Conservation (phyloP, 2,888 invertebrate genomes). For the Malthinus flaveolus region DNA sequence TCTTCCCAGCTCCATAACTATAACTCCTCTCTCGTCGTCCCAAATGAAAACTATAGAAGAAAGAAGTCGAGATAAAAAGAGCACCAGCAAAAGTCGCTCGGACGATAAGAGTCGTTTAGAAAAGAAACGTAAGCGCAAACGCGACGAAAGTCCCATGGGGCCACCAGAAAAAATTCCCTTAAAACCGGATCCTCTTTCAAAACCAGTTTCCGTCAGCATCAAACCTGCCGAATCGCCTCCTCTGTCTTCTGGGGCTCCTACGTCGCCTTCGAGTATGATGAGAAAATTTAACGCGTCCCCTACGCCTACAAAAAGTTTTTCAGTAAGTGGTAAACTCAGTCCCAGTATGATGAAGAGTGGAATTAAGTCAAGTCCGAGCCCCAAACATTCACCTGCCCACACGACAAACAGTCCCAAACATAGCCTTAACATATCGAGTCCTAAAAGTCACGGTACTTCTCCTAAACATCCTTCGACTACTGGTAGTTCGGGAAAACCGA, state of each 20-base stretch:
- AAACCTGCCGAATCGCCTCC: conserved; percentile 68
- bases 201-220: conserved; percentile 74
- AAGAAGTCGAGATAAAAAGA: conserved; percentile 55
- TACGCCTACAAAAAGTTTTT: conserved; percentile 66
- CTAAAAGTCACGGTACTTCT: conserved; percentile 78
- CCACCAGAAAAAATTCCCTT: conserved; percentile 81
- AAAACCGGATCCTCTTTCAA: conserved; percentile 71
- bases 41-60: conserved; percentile 53
- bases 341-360: conserved; percentile 59
- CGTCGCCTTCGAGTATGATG: conserved; percentile 65
- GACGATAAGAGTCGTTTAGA: conserved; percentile 60
- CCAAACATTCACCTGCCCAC: conserved; percentile 76
- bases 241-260: conserved; percentile 57
- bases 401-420: conserved; percentile 73
- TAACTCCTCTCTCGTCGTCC: conserved; percentile 75
- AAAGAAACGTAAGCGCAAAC: conserved; percentile 74
- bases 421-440: conserved; percentile 68
- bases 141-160: conserved; percentile 79
- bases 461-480: conserved; percentile 72
- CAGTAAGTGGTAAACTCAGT: conserved; percentile 65
- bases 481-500: conserved; percentile 79
- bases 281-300: conserved; percentile 75
- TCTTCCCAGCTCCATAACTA: conserved; percentile 81
- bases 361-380: conserved; percentile 62
- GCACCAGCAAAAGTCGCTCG: conserved; percentile 51